A percentile compares a stretch with the other conserved stretches of the same genome.
These are phyloP conservation scores for Ataeniobius toweri DNA, from an alignment of 2,797 vertebrate species.

Conservation along the genomic window DNA sequence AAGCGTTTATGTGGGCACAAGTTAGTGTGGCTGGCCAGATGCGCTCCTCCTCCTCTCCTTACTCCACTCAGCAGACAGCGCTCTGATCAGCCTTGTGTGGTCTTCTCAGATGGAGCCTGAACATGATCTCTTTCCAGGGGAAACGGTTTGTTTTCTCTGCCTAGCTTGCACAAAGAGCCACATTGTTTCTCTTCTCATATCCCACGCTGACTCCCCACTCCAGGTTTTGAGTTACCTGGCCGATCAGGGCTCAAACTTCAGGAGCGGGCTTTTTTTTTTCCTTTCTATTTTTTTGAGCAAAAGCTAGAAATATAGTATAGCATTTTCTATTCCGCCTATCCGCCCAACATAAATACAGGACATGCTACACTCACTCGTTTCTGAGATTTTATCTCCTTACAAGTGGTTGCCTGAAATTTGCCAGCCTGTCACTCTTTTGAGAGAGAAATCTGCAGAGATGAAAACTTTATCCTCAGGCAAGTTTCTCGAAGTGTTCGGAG, in stretches of 20 bases:
- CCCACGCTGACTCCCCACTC: constrained; percentile 78
- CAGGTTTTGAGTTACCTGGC: constrained; percentile 80
- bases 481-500: constrained; percentile 28
- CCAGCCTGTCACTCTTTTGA: constrained; percentile 34
- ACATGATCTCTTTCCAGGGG: constrained; percentile 82
- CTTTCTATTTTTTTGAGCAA: constrained; percentile 61
- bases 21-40: constrained; percentile 61
- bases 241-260: constrained; percentile 75
- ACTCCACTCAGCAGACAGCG: constrained; percentile 67
- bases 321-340: constrained; percentile 49
- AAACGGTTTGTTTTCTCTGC: constrained; percentile 81
- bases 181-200: constrained; percentile 79
- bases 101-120: constrained; percentile 79
- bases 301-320: constrained; percentile 72
- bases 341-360: constrained; percentile 69
- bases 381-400: constrained; percentile 54
- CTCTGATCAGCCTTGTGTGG: constrained; percentile 81
- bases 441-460: constrained; percentile 47
- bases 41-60: constrained; percentile 42
- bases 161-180: constrained; percentile 79
- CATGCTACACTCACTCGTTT: constrained; percentile 38
- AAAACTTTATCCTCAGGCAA: constrained; percentile 37
- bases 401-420: constrained; percentile 59
- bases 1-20: constrained; percentile 44
- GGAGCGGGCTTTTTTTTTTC: constrained; percentile 64